Base-by-base conservation (phyloP, 2,888 invertebrate species). In the Dicyrtoma fusca region DNA sequence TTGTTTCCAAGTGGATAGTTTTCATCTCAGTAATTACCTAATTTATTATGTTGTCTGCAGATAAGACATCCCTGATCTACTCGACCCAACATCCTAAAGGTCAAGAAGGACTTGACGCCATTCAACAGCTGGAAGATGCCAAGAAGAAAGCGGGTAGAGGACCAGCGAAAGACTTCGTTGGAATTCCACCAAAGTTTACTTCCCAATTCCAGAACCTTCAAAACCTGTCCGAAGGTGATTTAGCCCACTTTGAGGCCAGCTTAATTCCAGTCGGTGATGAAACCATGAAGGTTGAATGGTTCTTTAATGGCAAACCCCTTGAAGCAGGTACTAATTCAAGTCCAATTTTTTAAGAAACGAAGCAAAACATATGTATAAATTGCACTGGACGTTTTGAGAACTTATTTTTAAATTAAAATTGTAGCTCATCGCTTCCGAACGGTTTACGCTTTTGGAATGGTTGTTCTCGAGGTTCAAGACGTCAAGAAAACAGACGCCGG, bases 231-330 rank as follows among this genome's bases (percentile, higher is more conserved):
- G 74, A 74, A 44, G 74, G 74, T 72, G 95, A 98, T 84, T 91
- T 96, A 80, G 97, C 97, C 79, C 97, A 98, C 84, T 97, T 97
- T 84, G 98, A 99, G 86, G 97, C 97, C 47, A 94, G 94, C 63
- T 87, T 99, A 8, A 92, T 94, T 65, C 99, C 99, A 13, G 91
- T 93, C 62, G 94, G 95, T 13, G 95, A 95, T 82, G 94, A 95
- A 84, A 92, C 91, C 25, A 95, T 96, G 94, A 89, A 90, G 26
- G 92, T 96, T 69, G 95, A 96, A 86, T 97, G 95, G 95, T 95
- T 94, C 88, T 95, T 93, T 83, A 95, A 99, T 83, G 95, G 92
- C 42, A 91, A 72, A 10, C 62, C 82, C 86, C 87, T 94, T 75
- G 92, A 92, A 83, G 94, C 94, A 53, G 92, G 93, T 84, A 78